Conservation (phyloP, 2,113 vertebrate genomes). For the Cyanoramphus novaezelandiae region DNA sequence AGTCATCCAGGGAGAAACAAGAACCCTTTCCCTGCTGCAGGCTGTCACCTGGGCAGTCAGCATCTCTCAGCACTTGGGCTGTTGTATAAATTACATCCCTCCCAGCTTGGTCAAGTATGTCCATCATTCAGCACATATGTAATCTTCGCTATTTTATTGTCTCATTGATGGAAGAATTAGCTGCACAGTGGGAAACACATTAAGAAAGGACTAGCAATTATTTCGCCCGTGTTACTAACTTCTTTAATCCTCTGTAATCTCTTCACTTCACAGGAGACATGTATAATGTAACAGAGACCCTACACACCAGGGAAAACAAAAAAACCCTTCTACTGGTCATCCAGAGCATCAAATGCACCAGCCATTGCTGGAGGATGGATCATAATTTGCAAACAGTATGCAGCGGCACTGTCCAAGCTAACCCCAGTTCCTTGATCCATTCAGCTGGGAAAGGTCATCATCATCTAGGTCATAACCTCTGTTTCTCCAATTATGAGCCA, state of each 20-base stretch:
- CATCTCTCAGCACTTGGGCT: constrained; percentile 65
- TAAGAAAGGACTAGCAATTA: constrained; percentile 46
- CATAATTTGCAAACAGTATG: neutral
- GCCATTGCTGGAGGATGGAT: neutral
- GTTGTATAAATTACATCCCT: constrained; percentile 61
- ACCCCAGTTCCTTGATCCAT: neutral
- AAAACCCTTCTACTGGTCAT: neutral
- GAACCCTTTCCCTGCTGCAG: neutral
- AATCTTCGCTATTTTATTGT: constrained; percentile 62
- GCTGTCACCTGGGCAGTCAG: constrained; percentile 55
- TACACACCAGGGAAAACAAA: neutral
- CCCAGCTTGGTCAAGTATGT: constrained; percentile 51
- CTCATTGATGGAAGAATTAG: constrained; percentile 64
- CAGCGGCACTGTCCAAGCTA: neutral
- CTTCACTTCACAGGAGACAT: constrained; percentile 29
- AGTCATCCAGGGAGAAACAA: constrained; percentile 27
- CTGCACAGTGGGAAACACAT: constrained; percentile 54
- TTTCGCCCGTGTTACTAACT: neutral
- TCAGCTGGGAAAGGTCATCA: neutral
- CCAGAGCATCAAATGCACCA: neutral
- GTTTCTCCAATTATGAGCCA: neutral
- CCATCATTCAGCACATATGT: constrained; percentile 64
- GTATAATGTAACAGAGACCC: neutral
- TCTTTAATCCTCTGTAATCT: constrained; percentile 61
- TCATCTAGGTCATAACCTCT: neutral